Conservation (phyloP, 1,140 invertebrate species). For the Harpegnathos saltator region DNA sequence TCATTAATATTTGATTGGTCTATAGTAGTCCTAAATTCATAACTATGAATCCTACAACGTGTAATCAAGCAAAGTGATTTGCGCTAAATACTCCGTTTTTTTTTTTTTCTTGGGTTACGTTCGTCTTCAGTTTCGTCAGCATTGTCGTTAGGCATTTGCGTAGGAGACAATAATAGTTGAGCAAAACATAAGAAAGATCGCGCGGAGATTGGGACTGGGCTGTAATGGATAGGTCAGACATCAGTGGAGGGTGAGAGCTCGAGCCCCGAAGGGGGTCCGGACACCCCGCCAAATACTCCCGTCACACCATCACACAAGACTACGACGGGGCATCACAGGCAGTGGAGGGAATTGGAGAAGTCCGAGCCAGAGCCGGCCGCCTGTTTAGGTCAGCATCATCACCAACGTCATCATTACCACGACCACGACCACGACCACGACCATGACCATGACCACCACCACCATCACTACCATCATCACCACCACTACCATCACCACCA, state of each 20-base stretch:
- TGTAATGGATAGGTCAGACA: conserved; percentile 86
- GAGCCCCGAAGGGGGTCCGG: conserved; percentile 86
- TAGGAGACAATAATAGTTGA: conserved; percentile 83
- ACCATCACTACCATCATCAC: conserved; percentile 66
- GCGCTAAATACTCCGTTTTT: conserved; percentile 76
- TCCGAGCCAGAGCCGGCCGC: conserved; percentile 78
- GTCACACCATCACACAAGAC: conserved; percentile 84
- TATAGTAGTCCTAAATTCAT: neutral
- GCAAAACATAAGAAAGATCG: conserved; percentile 78
- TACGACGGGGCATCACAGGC: conserved; percentile 79
- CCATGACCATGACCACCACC: conserved; percentile 69
- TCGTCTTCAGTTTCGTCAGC: conserved; percentile 77
- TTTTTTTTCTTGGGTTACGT: conserved; percentile 75
- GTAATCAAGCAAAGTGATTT: neutral
- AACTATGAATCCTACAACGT: no score
- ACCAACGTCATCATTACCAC: conserved; percentile 73
- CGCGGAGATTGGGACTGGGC: conserved; percentile 84
- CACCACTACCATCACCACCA: conserved; percentile 65
- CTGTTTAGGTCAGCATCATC: conserved; percentile 83
- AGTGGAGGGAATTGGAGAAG: conserved; percentile 76
- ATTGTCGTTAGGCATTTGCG: conserved; percentile 85
- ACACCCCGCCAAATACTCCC: conserved; percentile 87
- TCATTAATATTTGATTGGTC: neutral
- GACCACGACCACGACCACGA: conserved; percentile 68
- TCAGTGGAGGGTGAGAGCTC: conserved; percentile 86